A percentile compares a stretch with the other conserved stretches of the same genome.
Evolutionary conservation across 2,113 vertebrate species (phyloP).

Genomic region (Notiomystis cincta): DNA sequence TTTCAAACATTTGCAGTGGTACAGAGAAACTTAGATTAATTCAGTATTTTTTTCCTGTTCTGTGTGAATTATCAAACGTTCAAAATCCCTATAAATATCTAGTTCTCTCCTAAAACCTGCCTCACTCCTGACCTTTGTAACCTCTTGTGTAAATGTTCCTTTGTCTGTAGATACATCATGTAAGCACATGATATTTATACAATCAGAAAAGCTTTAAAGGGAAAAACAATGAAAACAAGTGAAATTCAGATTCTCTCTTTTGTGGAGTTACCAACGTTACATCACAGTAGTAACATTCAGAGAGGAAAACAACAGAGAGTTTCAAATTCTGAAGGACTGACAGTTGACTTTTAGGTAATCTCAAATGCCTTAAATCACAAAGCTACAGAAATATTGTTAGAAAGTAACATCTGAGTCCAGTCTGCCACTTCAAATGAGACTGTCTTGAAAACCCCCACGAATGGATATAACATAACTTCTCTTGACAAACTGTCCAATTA

Average conservation of each 20-base stretch:
- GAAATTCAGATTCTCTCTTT: not conserved
- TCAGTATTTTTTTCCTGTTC: not conserved
- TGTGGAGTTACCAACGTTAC: not conserved
- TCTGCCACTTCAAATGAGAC: not conserved
- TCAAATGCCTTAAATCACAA: not conserved
- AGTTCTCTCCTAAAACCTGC: not conserved
- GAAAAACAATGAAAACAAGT: not conserved
- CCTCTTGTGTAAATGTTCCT: not conserved
- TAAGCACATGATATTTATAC: not conserved
- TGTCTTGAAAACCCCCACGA: fast-evolving
- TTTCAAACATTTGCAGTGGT: not conserved
- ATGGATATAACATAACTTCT: not conserved
- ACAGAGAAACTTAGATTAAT: not conserved
- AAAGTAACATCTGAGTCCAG: not conserved
- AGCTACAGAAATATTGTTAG: not conserved
- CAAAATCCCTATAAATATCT: not conserved
- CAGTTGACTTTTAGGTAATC: not conserved
- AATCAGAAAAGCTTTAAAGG: not conserved
- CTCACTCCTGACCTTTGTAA: not conserved
- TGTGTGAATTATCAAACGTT: not conserved
- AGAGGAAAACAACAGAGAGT: not conserved
- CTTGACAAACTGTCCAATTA: not conserved
- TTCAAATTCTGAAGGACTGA: not conserved
- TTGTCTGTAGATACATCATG: not conserved
- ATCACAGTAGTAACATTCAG: not conserved